Conservation (phyloP, 2,888 invertebrate species). For the Limnephilus lunatus region DNA sequence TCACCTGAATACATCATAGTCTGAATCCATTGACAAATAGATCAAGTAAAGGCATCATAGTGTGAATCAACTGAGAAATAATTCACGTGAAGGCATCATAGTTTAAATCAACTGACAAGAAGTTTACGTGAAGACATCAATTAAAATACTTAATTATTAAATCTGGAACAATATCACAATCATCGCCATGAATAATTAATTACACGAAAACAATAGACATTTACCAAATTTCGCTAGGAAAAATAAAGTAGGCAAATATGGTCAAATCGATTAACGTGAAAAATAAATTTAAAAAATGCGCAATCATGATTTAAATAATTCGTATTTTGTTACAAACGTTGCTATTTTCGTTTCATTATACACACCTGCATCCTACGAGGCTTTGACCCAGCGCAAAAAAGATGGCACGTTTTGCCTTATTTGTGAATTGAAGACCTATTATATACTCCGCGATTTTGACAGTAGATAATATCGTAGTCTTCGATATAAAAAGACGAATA, state of each 20-base stretch:
- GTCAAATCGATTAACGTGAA: not conserved
- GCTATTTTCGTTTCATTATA: not conserved
- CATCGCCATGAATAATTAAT: not conserved
- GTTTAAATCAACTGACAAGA: too few species aligned
- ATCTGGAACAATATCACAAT: not conserved
- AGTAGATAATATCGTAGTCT: too few species aligned
- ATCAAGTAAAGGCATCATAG: too few species aligned
- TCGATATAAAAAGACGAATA: too few species aligned
- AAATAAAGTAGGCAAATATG: not conserved
- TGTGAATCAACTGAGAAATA: too few species aligned
- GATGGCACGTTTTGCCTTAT: too few species aligned
- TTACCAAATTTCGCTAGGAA: not conserved
- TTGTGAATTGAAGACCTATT: too few species aligned
- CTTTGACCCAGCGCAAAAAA: not conserved
- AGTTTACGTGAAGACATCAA: not conserved
- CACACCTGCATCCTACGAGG: not conserved
- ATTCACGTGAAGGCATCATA: too few species aligned
- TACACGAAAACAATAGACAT: not conserved
- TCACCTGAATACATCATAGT: too few species aligned
- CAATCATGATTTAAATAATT: not conserved
- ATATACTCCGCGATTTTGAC: too few species aligned
- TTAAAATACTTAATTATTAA: not conserved
- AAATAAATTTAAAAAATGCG: not conserved
- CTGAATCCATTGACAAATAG: too few species aligned
- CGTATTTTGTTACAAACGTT: not conserved